Evolutionary conservation across 2,888 invertebrate species (phyloP), one percentile per base, ranked within the genome.

Genomic region (Microctonus aethiopoides): DNA sequence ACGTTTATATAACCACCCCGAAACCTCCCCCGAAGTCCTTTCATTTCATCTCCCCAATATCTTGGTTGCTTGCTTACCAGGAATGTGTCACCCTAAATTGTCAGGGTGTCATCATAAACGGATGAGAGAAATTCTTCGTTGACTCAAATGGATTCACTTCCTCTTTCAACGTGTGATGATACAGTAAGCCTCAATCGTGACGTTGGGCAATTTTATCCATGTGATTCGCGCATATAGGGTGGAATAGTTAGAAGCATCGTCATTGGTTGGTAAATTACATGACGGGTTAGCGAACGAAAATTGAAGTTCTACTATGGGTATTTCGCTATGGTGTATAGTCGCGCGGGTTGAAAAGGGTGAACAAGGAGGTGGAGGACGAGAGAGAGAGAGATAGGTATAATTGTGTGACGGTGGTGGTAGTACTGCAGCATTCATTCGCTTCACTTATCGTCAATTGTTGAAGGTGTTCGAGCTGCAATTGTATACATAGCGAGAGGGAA

Each of bases 221-320:
- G 46, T 68, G 57, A 68, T 68, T 68, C 41, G 66, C 39, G 46
- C 10, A 29, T 10, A 29, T 10, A 46, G 66, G 66, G 34, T 34
- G 36, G 13, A 7, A 24, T 32, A 24, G 68, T 67, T 70, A 56
- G 67, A 65, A 52, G 59, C 66, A 56, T 61, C 66, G 66, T 66
- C 61, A 61, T 26, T 54, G 6, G 46, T 16, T 46, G 60, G 65
- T n/a, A 67, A 70, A 70, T 70, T 70, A 70, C 41, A 66, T 61
- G 62, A 67, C 54, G 67, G 11, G 61, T 46, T 46, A 46, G 46
- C 34, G 61, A 62, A 66, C 56, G 70, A 67, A 67, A 70, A 70
- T 70, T 70, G 70, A 56, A 16, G 70, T 26, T n/a, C 20, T 62
- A 66, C 60, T 36, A 20, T 20, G 11, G 70, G 70, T 59, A 56